These are phyloP conservation scores for Oscheius myriophilus DNA, from an alignment of 2,888 invertebrate genomes.

Conservation along the genomic window DNA sequence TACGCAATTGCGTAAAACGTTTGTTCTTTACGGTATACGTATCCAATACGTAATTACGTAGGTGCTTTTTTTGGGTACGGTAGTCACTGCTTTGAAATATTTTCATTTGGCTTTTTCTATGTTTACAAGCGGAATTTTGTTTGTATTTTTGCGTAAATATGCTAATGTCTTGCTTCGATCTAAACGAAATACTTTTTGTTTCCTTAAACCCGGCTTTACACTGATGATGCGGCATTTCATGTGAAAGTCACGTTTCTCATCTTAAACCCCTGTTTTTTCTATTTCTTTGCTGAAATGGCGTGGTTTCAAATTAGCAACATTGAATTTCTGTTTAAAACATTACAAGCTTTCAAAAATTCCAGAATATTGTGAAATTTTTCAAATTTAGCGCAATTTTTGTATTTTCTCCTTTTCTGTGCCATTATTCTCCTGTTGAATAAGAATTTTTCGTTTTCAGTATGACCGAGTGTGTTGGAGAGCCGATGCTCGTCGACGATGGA, in stretches of 20 bases:
- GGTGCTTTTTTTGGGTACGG: neutral
- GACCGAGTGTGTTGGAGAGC: constrained; percentile 9
- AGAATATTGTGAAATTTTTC: no score
- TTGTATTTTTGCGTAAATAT: neutral
- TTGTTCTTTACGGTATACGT: neutral
- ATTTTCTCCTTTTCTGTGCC: no score
- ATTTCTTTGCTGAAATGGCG: no score
- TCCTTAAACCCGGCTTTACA: no score
- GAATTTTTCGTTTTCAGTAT: neutral
- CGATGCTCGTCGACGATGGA: constrained; percentile 23
- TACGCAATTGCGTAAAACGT: neutral
- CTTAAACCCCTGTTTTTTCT: no score
- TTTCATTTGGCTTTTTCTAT: neutral
- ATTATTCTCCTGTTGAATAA: neutral
- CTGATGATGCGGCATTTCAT: no score
- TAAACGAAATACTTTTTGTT: no score
- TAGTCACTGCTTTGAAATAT: neutral
- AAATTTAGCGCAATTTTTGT: no score
- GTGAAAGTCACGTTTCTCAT: no score
- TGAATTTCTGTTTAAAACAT: no score
- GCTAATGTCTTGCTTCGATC: neutral
- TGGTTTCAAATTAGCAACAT: no score
- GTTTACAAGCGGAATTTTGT: neutral
- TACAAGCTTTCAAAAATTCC: no score
- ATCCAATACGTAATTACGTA: neutral